Evolutionary conservation across 2,797 vertebrate genomes (phyloP).

Genomic region (Pelochelys cantorii): DNA sequence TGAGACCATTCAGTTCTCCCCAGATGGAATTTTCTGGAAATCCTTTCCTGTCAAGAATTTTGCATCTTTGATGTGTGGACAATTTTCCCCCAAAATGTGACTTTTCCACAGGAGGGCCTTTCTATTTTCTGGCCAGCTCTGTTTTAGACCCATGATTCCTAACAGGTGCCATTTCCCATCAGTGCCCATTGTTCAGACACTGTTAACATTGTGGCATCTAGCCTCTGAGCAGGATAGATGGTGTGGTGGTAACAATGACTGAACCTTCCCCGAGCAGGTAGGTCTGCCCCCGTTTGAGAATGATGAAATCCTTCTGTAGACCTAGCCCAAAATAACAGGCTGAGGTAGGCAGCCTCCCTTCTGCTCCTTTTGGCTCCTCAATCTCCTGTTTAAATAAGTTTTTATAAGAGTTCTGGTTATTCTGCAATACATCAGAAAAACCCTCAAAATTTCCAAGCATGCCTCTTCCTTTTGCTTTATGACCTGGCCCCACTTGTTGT

Average conservation of each 20-base stretch:
- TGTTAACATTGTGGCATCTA: not conserved
- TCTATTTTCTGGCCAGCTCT: no score
- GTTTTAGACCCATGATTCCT: not conserved
- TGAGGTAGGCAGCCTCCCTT: not conserved
- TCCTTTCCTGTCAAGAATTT: no score
- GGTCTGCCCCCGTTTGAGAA: not conserved
- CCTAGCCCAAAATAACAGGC: slow-evolving; percentile 11
- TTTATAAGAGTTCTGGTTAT: not conserved
- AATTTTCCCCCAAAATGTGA: no score
- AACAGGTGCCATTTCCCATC: not conserved
- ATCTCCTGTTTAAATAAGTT: not conserved
- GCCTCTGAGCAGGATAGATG: not conserved
- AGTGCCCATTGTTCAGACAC: not conserved
- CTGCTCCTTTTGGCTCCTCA: not conserved
- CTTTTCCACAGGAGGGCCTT: no score
- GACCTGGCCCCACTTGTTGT: not conserved
- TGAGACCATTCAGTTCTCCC: no score
- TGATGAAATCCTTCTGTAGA: not conserved
- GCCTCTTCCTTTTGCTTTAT: not conserved
- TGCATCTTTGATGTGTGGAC: no score
- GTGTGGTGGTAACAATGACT: not conserved
- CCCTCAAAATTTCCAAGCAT: not conserved
- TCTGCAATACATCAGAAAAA: not conserved
- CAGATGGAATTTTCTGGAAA: no score
- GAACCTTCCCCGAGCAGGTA: not conserved